A percentile compares a stretch with the other conserved stretches of the same genome.
phyloP scores from a whole-genome alignment of 2,113 vertebrate genomes.

The Pelecanoides urinatrix region DNA sequence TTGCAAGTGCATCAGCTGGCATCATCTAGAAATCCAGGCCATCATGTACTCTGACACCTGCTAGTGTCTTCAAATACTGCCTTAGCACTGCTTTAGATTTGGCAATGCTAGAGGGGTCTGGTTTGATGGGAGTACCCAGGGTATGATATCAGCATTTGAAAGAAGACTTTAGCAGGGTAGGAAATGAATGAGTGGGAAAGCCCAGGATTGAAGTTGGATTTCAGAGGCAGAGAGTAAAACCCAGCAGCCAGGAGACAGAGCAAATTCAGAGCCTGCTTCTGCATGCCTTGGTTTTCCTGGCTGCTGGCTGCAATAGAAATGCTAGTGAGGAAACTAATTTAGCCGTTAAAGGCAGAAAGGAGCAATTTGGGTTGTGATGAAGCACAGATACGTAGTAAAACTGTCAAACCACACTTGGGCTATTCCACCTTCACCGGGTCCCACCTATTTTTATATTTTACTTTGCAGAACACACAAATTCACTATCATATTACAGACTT shows the following conservation, averaged over 20 bases:
- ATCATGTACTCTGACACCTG: fast-evolving
- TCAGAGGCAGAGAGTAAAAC: background rate
- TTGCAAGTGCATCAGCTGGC: background rate
- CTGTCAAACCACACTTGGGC: background rate
- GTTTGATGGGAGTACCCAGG: background rate
- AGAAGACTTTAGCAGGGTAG: background rate
- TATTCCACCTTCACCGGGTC: background rate
- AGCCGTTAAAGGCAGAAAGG: background rate
- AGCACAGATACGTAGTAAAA: background rate
- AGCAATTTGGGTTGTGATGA: background rate
- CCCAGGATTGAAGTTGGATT: background rate
- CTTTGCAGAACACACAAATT: background rate
- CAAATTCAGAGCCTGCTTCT: background rate
- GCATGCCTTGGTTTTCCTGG: background rate
- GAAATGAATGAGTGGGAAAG: background rate
- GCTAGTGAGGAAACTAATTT: background rate
- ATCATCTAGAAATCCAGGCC: background rate
- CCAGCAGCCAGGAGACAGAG: background rate
- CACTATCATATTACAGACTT: background rate
- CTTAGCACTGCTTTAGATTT: background rate
- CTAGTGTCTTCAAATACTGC: background rate
- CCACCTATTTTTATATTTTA: background rate
- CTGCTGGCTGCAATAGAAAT: background rate
- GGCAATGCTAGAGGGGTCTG: background rate
- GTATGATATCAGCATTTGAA: background rate